Base-by-base conservation (phyloP, 2,113 vertebrate species). In the Pleuronectes platessa region DNA sequence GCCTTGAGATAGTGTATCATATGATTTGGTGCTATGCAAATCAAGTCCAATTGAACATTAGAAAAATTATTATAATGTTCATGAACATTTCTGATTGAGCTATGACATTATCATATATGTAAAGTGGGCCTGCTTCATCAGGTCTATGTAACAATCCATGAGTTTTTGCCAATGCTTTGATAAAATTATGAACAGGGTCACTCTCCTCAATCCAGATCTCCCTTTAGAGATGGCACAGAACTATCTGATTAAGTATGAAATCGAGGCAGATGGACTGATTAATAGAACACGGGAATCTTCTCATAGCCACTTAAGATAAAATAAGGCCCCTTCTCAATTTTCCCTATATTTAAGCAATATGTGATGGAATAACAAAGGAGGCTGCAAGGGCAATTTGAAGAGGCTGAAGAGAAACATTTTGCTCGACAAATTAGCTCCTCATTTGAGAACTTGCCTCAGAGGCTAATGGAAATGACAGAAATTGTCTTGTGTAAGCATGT, bases 281-380 rank as follows among this genome's bases (percentile, higher is more conserved):
- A 90, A 91, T 88, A 86, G 84, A 88, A 85, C 72, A 68, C 53
- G 2, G 60, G 68, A 71, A 74, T 71, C 61, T 47, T 83, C 67
- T 80, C 40, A 71, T 49, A 74, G 63, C n/a, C 68, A 77, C 86
- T 84, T 88, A 56, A 83, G 74, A 81, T 66, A 70, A 76, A 86
- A 76, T 66, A 70, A 71, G 5, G 2, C 20, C 27, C 3, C 17
- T 18, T 56, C 18, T 59, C 67, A 63, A 63, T 81, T 78, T 31
- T 31, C 15, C 37, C 47, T 58, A 79, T 76, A 77, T 81, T 81
- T 76, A 17, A 62, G 60, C 26, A 73, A 21, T 42, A 55, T 79
- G 68, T 62, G 79, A 76, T 62, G 40, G 80, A 88, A 89, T 76
- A 84, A 86, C 76, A 91, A 90, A 90, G 55, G 76, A 71, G 14